These are phyloP conservation scores for Festucalex cinctus DNA, from an alignment of 2,113 vertebrate species.

Conservation along the genomic window DNA sequence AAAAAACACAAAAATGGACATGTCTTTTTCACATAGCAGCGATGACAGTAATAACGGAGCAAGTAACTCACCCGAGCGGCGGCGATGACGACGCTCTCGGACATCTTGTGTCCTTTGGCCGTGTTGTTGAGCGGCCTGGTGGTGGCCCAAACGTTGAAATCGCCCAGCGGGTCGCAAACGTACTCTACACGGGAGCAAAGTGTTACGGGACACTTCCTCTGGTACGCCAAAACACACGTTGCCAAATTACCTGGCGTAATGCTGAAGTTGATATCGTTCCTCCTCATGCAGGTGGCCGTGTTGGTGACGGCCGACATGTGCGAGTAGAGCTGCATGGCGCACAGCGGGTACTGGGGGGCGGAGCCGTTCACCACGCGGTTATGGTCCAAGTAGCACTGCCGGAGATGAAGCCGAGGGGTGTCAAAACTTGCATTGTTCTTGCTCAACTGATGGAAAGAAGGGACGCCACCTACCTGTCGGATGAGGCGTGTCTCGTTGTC, in stretches of 20 bases:
- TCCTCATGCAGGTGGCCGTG: slow-evolving; percentile 90
- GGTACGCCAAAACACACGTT: background rate
- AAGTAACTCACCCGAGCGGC: slow-evolving; percentile 78
- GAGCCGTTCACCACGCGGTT: slow-evolving; percentile 72
- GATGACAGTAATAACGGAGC: background rate
- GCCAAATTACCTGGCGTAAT: slow-evolving; percentile 80
- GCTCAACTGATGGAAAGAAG: background rate
- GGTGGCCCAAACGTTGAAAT: slow-evolving; percentile 84
- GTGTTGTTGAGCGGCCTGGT: slow-evolving; percentile 80
- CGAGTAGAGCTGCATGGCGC: slow-evolving; percentile 91
- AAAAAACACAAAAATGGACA: too few relatives aligned
- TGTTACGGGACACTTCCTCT: background rate
- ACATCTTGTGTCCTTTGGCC: slow-evolving; percentile 63
- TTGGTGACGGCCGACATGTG: slow-evolving; percentile 89
- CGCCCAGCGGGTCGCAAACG: slow-evolving; percentile 84
- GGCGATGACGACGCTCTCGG: slow-evolving; percentile 77
- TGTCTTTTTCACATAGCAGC: background rate
- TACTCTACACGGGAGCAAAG: slow-evolving; percentile 66
- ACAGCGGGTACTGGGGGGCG: slow-evolving; percentile 79
- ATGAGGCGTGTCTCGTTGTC: slow-evolving; percentile 84
- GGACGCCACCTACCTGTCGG: slow-evolving; percentile 76
- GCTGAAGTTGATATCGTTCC: slow-evolving; percentile 82
- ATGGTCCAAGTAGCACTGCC: slow-evolving; percentile 83
- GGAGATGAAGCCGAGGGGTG: background rate
- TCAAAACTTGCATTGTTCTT: background rate